Base-by-base conservation (phyloP, 2,113 vertebrate genomes). In the Macquaria australasica region DNA sequence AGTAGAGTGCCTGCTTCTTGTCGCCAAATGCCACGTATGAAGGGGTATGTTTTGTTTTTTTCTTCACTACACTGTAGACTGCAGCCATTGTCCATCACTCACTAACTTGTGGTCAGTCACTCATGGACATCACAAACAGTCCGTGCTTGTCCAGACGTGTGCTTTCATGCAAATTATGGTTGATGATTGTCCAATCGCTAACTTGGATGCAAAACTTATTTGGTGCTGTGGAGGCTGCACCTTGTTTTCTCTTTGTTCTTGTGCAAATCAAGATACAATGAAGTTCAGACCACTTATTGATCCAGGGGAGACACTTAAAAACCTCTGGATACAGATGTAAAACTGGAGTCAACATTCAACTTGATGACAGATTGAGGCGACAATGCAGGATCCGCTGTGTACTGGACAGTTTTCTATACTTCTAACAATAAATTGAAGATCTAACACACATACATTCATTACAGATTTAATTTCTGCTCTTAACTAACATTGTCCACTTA, bases 161-260 rank as follows among this genome's bases (percentile, higher is more conserved):
- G 28, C 41, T 51, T 3, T 23, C 9, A 87, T 80, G 77, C 73
- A 84, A 87, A 81, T 45, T 45, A 1, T 25, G 23, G 25, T 31
- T 43, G 20, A 43, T 20, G 31, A 7, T 16, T n/a, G 23, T 79
- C 39, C 15, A 28, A 5, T 72, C 4, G 1, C 25, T 6, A 20
- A 14, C n/a, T 20, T 28, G 1, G n/a, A 87, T 83, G 72, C 73
- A 84, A 31, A 81, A 87, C 7, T 1, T 8, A 4, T n/a, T 10
- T 31, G 21, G 21, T 71, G 51, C 58, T 21, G n/a, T 3, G 34
- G 39, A 16, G 48, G 23, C 51, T 31, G 68, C 9, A 5, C 16
- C 25, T 59, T 45, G 34, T 55, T 48, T 37, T 55, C 39, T 45
- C 41, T 39, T 16, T 73, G 62, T 9, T 31, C 6, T 34, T 0